Percentiles rank a stretch among this genome's conserved stretches.
Evolutionary conservation across 2,888 invertebrate species (phyloP).

Genomic region (Drosophila lacicola): DNA sequence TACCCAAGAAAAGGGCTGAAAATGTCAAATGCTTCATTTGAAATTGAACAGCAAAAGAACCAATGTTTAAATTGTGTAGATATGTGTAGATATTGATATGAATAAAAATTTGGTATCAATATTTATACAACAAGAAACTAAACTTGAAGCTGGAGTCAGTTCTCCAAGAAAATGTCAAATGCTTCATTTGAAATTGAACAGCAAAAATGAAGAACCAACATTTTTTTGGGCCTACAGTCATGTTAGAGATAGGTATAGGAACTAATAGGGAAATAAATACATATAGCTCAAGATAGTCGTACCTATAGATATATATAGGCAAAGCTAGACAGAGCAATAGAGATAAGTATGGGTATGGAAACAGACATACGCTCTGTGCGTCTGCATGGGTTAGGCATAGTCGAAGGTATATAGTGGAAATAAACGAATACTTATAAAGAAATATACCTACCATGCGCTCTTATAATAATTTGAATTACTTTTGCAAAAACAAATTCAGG

Average conservation of each 20-base stretch:
- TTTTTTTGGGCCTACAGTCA: neutral
- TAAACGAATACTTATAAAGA: neutral
- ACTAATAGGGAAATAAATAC: neutral
- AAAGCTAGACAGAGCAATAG: neutral
- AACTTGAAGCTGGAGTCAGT: no score
- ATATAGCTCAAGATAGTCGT: neutral
- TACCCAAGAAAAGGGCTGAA: no score
- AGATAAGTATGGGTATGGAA: neutral
- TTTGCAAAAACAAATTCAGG: conserved; percentile 2
- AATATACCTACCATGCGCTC: neutral
- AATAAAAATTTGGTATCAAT: neutral
- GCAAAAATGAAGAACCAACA: neutral
- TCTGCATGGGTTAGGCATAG: no score
- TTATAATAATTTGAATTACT: conserved; percentile 9
- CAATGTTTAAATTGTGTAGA: neutral
- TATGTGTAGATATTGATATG: neutral
- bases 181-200: no score
- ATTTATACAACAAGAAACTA: no score
- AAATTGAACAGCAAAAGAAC: neutral
- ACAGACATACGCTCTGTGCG: neutral
- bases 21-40: neutral
- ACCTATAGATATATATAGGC: neutral
- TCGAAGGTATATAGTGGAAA: neutral
- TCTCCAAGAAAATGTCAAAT: no score
- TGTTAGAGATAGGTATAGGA: neutral